Evolutionary conservation across 2,797 vertebrate species (phyloP), one percentile per base, ranked within the genome.

Genomic region (Lophius americanus): DNA sequence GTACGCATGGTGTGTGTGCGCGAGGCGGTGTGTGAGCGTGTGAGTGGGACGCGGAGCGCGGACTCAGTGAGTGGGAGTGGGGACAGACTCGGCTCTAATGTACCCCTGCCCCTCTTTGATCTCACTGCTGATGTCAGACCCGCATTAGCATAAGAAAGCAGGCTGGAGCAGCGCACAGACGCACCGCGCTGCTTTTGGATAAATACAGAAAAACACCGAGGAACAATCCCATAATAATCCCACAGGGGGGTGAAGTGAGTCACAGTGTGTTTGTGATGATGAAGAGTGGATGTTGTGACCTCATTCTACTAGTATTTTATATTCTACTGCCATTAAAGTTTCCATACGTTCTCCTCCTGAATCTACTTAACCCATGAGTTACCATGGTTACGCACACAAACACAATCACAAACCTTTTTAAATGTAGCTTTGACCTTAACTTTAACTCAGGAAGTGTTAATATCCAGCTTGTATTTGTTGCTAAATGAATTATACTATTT

Each of bases 81-180:
- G 79, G 82, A 83, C 81, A 79, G 85, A 76, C 73, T 84, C 76
- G 39, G 85, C 92, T 93, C 93, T 96, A 94, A 96, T 94, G 87
- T 89, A 87, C 85, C 79, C 81, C 89, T 76, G 90, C 71, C 83
- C 83, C 43, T 79, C 95, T 95, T 95, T 95, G 93, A 96, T 94
- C 93, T 92, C 93, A 75, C 88, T 82, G 92, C 78, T 96, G 96
- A 96, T 95, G 95, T 96, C 96, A 97, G 89, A 83, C 68, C 75
- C 0, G 60, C 9, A 96, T 97, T 96, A 95, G 91, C 96, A 97
- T 96, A 95, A 95, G 93, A 96, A 94, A 94, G 92, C 85, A 65
- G 57, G 67, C 85, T 23, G 83, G 82, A 48, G 54, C 64, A 64
- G 69, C 1, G 7, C 58, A 41, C 54, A 9, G 53, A 52, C 60